Conservation (phyloP, 2,113 vertebrate genomes). For the Loxodonta africana region DNA sequence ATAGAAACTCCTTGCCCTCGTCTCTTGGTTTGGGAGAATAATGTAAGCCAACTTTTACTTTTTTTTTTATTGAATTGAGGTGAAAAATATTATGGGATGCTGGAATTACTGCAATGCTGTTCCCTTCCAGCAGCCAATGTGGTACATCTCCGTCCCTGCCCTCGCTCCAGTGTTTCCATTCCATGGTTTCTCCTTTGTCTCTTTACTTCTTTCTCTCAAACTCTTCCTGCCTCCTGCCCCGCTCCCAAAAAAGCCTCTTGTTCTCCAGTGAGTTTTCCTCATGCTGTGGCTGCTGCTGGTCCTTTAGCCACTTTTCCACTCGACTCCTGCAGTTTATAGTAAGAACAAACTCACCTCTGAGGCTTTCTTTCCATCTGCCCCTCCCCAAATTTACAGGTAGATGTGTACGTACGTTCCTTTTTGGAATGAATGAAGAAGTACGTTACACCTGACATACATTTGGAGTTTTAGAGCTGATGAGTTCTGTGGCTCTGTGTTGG, state of each 20-base stretch:
- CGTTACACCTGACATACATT: neutral
- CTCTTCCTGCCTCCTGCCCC: slow-evolving; percentile 33
- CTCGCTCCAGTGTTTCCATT: slow-evolving; percentile 55
- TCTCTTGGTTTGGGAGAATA: slow-evolving; percentile 38
- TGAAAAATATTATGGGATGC: slow-evolving; percentile 7
- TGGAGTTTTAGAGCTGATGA: neutral
- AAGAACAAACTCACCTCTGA: neutral
- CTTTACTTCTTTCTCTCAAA: neutral
- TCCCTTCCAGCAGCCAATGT: slow-evolving; percentile 73
- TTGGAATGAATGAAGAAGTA: neutral
- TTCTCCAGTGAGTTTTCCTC: slow-evolving; percentile 65
- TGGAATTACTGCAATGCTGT: neutral
- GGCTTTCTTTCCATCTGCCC: neutral
- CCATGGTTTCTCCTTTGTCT: slow-evolving; percentile 74
- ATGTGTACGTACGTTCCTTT: neutral
- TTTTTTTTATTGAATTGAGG: neutral
- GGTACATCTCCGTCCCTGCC: slow-evolving; percentile 59
- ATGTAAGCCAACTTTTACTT: slow-evolving; percentile 77
- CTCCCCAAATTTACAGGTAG: neutral
- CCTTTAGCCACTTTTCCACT: neutral
- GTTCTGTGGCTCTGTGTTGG: neutral
- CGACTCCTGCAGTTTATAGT: neutral
- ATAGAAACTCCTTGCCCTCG: slow-evolving; percentile 47
- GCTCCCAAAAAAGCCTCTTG: slow-evolving; percentile 63
- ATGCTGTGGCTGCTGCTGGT: neutral